Evolutionary conservation across 2,113 vertebrate genomes (phyloP).

Genomic region (Callipepla californica): DNA sequence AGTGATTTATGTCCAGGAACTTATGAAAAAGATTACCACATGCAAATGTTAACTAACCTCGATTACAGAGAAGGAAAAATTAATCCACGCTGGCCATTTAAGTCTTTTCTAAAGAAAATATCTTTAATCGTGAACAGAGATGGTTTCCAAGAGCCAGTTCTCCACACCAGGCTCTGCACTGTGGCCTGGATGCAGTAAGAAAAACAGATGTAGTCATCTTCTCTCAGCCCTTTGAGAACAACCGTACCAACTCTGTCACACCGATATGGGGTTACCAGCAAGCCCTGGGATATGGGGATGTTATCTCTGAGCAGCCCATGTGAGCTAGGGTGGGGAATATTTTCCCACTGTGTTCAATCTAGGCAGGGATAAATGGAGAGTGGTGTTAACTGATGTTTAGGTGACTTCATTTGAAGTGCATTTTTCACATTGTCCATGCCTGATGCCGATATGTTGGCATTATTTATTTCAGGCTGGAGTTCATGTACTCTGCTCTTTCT

Average conservation of each 20-base stretch:
- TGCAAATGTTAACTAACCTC: conserved; percentile 26
- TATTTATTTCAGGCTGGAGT: not conserved
- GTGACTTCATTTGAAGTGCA: conserved; percentile 2
- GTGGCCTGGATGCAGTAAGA: not conserved
- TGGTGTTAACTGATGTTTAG: not conserved
- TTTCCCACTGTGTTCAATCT: not conserved
- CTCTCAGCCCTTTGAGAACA: not conserved
- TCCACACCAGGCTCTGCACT: not conserved
- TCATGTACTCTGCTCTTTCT: not conserved
- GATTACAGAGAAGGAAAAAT: conserved; percentile 36
- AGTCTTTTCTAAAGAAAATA: conserved; percentile 28
- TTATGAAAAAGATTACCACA: conserved; percentile 32
- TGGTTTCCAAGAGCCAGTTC: not conserved
- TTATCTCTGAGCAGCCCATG: not conserved
- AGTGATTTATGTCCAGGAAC: conserved; percentile 19
- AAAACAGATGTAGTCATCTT: conserved; percentile 29
- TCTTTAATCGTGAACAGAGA: not conserved
- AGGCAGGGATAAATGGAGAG: not conserved
- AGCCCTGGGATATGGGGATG: not conserved
- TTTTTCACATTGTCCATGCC: not conserved
- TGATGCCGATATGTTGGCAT: accelerated
- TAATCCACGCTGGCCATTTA: not conserved
- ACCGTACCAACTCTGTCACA: not conserved
- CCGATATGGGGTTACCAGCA: not conserved
- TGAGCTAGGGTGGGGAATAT: not conserved